Percentiles rank a stretch among this genome's conserved stretches.
phyloP scores from a whole-genome alignment of 2,888 invertebrate species.

The Volucella inflata region DNA sequence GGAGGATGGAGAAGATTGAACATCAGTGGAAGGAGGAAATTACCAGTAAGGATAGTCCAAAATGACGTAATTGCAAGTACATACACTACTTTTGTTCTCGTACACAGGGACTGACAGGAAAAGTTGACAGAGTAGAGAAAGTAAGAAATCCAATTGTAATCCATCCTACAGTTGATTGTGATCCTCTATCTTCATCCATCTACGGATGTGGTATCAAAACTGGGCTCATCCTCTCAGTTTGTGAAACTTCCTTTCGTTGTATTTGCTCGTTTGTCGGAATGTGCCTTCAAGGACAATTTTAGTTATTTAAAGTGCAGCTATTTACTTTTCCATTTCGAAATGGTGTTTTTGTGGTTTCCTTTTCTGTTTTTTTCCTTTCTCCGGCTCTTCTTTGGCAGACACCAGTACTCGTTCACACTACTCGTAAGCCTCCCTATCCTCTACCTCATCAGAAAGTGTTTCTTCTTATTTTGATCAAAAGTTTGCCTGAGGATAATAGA shows the following conservation, averaged over 20 bases:
- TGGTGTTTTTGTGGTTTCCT: constrained; percentile 48
- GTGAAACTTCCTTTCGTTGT: background rate
- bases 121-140: background rate
- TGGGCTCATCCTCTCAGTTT: no score
- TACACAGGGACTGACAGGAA: background rate
- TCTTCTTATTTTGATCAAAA: constrained; percentile 43
- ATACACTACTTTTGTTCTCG: constrained; percentile 1
- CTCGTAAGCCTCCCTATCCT: background rate
- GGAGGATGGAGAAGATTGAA: constrained; percentile 19
- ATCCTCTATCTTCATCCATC: background rate
- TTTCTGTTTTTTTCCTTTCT: background rate
- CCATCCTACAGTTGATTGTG: constrained; percentile 61
- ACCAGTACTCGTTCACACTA: background rate
- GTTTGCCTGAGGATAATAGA: constrained; percentile 64
- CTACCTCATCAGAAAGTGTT: constrained; percentile 15
- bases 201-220: background rate
- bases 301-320: constrained; percentile 47
- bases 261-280: constrained; percentile 9
- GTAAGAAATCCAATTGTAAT: constrained; percentile 53
- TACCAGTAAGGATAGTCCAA: constrained; percentile 53
- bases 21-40: constrained; percentile 21
- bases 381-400: background rate
- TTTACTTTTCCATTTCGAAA: constrained; percentile 55
- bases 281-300: constrained; percentile 52
- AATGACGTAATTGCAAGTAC: constrained; percentile 62